These are phyloP conservation scores for Picathartes gymnocephalus DNA, from an alignment of 2,113 vertebrate species.

Conservation along the genomic window DNA sequence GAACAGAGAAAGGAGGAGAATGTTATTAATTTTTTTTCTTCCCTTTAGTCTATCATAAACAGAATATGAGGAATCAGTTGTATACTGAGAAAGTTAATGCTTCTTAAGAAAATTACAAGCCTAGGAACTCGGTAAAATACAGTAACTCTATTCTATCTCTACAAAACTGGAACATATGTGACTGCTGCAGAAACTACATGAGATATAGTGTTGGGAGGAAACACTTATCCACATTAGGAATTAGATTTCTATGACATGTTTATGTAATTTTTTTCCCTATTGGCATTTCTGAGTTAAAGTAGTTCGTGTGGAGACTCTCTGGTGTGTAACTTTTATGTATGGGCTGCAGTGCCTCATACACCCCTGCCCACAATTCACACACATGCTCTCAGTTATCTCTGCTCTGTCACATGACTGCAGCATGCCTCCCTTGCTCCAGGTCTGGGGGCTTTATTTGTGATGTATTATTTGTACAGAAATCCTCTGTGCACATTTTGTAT, in stretches of 20 bases:
- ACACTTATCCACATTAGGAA: background rate
- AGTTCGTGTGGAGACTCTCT: background rate
- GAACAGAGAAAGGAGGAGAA: background rate
- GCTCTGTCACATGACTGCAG: background rate
- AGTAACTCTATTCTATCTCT: background rate
- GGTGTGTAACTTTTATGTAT: background rate
- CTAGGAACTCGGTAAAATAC: background rate
- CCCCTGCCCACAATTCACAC: background rate
- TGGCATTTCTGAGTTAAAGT: background rate
- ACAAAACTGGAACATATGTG: background rate
- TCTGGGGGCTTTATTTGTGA: background rate
- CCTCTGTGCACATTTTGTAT: background rate
- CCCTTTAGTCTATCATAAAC: background rate
- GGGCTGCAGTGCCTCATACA: background rate
- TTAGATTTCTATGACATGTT: background rate
- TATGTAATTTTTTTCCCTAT: background rate
- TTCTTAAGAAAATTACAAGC: background rate
- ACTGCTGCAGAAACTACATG: background rate
- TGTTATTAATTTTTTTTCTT: background rate
- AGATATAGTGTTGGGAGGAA: background rate
- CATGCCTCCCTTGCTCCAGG: background rate
- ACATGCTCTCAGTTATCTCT: background rate
- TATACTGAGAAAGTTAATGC: background rate
- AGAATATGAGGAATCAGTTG: background rate
- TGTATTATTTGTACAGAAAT: background rate